Evolutionary conservation across 2,888 invertebrate genomes (phyloP), one percentile per base, ranked within the genome.

Genomic region (Octonoba sinensis): DNA sequence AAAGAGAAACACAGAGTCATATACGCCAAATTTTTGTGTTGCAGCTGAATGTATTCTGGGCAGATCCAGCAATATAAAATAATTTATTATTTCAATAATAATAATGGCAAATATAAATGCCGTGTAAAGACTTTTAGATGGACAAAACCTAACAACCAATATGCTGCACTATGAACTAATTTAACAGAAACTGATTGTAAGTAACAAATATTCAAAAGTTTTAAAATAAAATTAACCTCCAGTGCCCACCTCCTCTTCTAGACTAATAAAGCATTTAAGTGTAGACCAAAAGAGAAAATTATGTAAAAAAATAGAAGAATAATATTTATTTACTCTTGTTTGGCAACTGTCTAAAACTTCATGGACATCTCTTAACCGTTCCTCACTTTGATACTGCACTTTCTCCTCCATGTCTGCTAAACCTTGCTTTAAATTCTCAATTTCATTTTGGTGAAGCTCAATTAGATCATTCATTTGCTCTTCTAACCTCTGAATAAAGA

Each of bases 381-480:
- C 98, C 88, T 99, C 98, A 88, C 97, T 96, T 90, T 99, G 97
- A 90, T 98, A 99, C 90, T 98, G 97, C 85, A 97, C 95, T 90
- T 97, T 98, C 89, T 97, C 97, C 87, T 98, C 97, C 91, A 97
- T 96, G 88, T 97, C 97, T 15, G 95, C 94, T 87, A 98, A 93
- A 72, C 96, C 95, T 90, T 97, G 95, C 88, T 96, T 96, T 86
- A 98, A 90, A 90, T 98, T 97, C 90, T 96, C 95, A 86, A 97
- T 96, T 91, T 97, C 95, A 87, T 96, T 95, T 89, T 99, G 98
- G 90, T 99, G 97, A 82, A 99, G 91, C 90, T 99, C 99, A 24
- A 97, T 97, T 89, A 98, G 92, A 90, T 99, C 99, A 90, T 99
- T 99, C 87, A 99, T 94, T 91, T 97, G 97, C 87, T 97, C 97